Evolutionary conservation across 1,140 invertebrate species (phyloP), one percentile per base, ranked within the genome.

Genomic region (Pentalonia nigronervosa): DNA sequence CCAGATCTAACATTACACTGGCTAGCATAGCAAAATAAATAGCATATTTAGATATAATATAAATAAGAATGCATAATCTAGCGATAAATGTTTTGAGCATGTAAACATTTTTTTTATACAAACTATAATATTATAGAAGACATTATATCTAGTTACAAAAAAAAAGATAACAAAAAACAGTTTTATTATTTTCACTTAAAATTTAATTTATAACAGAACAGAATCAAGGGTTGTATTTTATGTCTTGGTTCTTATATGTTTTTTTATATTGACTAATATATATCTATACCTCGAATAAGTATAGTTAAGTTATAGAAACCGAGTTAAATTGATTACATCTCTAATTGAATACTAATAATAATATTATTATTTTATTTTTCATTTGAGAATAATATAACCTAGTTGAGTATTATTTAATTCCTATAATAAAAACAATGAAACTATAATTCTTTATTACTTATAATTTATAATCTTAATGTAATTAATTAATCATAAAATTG

Each of bases 101-200:
- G 17, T 48, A 88, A 50, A 88, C 30, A n/a, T 88, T n/a, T 87
- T 34, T n/a, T n/a, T 45, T 48, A n/a, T 47, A 87, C 14, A 87
- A 87, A 84, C 17, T 76, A n/a, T 76, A 76, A 76, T 41, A 11
- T 84, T 83, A 83, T 83, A 8, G 20, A 83, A 83, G 34, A 84
- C 9, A 45, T 3, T 84, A 41, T 41, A 41, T 41, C 81, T 36
- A 83, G 17, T 36, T 36, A 83, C 36, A 81, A 81, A 81, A 36
- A 83, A 83, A 36, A 83, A 81, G 30, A 83, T 83, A 81, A 81
- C 76, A 36, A 81, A 81, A 83, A 83, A 67, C n/a, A n/a, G 60
- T 76, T 34, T 76, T 76, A 76, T 76, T 76, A 83, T 36, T 36
- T 83, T 83, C 76, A 83, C 20, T 36, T 83, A 23, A 83, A 81